Evolutionary conservation across 1,140 invertebrate genomes (phyloP).

Genomic region (Solenopsis invicta): DNA sequence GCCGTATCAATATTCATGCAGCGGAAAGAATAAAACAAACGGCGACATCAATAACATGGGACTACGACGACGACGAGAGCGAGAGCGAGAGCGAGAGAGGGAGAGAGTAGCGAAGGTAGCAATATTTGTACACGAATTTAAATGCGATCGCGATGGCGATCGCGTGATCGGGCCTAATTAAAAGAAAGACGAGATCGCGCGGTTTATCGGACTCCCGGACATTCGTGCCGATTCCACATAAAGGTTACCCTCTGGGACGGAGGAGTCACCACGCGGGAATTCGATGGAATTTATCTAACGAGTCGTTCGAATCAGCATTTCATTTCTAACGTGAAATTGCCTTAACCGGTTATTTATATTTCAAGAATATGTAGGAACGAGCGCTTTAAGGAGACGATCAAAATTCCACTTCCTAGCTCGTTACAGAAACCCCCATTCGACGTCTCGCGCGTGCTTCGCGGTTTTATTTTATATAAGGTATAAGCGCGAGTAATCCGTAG

Average conservation of each 20-base stretch:
- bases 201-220: background rate
- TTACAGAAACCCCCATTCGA: conserved; percentile 52
- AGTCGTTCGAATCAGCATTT: conserved; percentile 66
- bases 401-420: conserved; percentile 65
- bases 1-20: conserved; percentile 74
- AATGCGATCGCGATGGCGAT: conserved; percentile 54
- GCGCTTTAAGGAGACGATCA: conserved; percentile 67
- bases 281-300: conserved; percentile 63
- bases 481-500: conserved; percentile 63
- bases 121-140: conserved; percentile 64
- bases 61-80: background rate
- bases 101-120: background rate
- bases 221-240: conserved; percentile 51
- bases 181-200: conserved; percentile 32
- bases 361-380: conserved; percentile 12
- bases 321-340: conserved; percentile 54
- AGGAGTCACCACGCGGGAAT: conserved; percentile 47
- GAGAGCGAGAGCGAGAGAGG: background rate
- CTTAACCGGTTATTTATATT: conserved; percentile 70
- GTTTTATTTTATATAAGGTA: conserved; percentile 69
- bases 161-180: conserved; percentile 57
- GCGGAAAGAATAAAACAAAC: conserved; percentile 54
- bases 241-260: conserved; percentile 49
- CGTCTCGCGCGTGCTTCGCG: conserved; percentile 33
- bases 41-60: conserved; percentile 50